Percentiles rank a stretch among this genome's conserved stretches.
Conservation (phyloP, 2,888 invertebrate genomes). For the Corbicula japonica region DNA sequence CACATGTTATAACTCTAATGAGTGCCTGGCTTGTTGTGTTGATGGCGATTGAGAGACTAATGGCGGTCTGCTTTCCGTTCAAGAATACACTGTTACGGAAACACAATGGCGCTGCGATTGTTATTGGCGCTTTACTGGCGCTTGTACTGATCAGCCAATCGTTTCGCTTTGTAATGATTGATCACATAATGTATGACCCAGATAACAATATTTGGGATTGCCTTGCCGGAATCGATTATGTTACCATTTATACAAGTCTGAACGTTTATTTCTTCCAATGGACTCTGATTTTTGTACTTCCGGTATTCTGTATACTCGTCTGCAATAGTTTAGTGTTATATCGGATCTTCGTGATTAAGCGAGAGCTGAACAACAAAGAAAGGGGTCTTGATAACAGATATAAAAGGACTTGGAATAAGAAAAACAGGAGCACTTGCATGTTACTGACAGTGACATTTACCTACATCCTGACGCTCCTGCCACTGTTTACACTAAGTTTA, state of each 20-base stretch:
- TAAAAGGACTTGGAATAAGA: slow-evolving; percentile 11
- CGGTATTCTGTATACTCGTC: slow-evolving; percentile 73
- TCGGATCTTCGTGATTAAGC: slow-evolving; percentile 72
- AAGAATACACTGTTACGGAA: slow-evolving; percentile 77
- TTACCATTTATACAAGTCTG: slow-evolving; percentile 67
- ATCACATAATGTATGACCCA: slow-evolving; percentile 22
- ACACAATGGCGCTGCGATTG: slow-evolving; percentile 78
- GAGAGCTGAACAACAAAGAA: slow-evolving; percentile 45
- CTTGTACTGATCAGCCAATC: slow-evolving; percentile 79
- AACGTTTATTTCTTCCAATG: slow-evolving; percentile 76
- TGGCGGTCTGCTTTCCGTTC: slow-evolving; percentile 84
- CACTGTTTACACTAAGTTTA: slow-evolving; percentile 74
- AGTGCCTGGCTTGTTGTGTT: slow-evolving; percentile 85
- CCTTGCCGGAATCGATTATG: slow-evolving; percentile 59
- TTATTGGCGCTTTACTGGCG: slow-evolving; percentile 76
- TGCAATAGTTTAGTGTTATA: slow-evolving; percentile 81
- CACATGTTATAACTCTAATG: slow-evolving; percentile 82
- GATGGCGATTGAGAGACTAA: slow-evolving; percentile 83
- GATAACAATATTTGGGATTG: slow-evolving; percentile 53
- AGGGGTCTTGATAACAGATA: slow-evolving; percentile 40
- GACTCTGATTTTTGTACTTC: slow-evolving; percentile 56
- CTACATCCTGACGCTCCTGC: slow-evolving; percentile 78
- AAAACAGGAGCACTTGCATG: slow-evolving; percentile 71
- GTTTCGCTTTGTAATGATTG: slow-evolving; percentile 80
- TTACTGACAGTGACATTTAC: slow-evolving; percentile 78